These are phyloP conservation scores for Yponomeuta sedellus DNA, from an alignment of 2,888 invertebrate genomes.

Conservation along the genomic window DNA sequence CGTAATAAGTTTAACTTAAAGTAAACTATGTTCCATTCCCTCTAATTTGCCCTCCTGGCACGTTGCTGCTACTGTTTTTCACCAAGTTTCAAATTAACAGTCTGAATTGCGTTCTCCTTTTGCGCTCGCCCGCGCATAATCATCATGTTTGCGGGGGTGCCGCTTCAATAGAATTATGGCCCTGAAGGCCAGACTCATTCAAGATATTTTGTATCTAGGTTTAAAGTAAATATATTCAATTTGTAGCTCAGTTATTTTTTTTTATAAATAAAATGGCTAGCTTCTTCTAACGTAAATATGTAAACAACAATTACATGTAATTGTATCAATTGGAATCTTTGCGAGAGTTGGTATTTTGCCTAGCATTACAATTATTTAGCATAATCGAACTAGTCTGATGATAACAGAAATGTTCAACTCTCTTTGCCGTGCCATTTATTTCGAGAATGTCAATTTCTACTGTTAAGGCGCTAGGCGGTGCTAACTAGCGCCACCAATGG, in stretches of 20 bases:
- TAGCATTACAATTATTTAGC: no score
- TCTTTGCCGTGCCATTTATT: no score
- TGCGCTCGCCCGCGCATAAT: background rate
- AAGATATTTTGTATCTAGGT: background rate
- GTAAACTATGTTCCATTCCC: constrained; percentile 75
- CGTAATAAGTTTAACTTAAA: constrained; percentile 76
- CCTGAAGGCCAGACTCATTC: background rate
- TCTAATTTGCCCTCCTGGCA: constrained; percentile 65
- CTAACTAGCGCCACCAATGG: no score
- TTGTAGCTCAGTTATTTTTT: no score
- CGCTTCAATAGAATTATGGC: background rate
- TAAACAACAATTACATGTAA: background rate
- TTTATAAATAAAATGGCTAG: background rate
- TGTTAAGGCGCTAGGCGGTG: no score
- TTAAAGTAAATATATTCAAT: no score
- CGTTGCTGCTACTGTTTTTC: constrained; percentile 47
- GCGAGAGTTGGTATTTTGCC: no score
- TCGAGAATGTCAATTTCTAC: no score
- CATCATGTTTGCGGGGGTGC: background rate
- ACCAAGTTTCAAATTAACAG: constrained; percentile 16
- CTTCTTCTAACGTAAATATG: background rate
- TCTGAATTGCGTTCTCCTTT: constrained; percentile 11
- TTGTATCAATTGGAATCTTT: no score
- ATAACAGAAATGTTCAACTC: no score
- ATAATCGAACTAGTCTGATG: no score